Base-by-base conservation (phyloP, 2,113 vertebrate species). In the Corythoichthys haematopterus region DNA sequence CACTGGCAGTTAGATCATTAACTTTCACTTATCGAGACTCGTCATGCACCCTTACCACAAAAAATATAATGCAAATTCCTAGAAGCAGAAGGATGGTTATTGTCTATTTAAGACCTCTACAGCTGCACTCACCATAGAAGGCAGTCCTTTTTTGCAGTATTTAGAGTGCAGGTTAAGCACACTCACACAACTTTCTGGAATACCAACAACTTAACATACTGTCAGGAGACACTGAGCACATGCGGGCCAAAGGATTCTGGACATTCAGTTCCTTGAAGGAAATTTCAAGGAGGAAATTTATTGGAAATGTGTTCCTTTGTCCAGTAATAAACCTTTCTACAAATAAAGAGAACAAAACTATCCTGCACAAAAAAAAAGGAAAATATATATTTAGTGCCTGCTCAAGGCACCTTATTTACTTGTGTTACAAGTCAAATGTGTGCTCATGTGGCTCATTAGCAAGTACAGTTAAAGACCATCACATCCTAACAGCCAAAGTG, bases 51-150 rank as follows among this genome's bases (percentile, higher is more conserved):
- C 37, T 59, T 40, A 55, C 20, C 28, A 50, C 64, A 40, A 14
- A 40, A 62, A 13, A 14, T 2, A 45, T 46, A 46, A 33, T n/a
- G 36, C 14, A n/a, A 60, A 58, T 10, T 48, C 13, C 1, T 56
- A 5, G 55, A 58, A 60, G 63, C 20, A 2, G 1, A 38, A 52
- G 45, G 35, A 45, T 35, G 53, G 4, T 53, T 1, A 8, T 6
- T 77, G 64, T 65, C n/a, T 36, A 35, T 28, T 16, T 62, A 46
- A 62, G 14, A 61, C 37, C 13, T 28, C 43, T 69, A 52, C 52
- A 64, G 11, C 66, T 78, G 12, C 28, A 14, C 67, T 76, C 69
- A 76, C 82, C 86, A 78, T 83, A 85, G 62, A 88, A 81, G 85
- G 86, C 20, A 66, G 59, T 16, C 48, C 0, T 13, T 74, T 79